These are phyloP conservation scores for Poecilia wingei DNA, from an alignment of 2,797 vertebrate genomes.

Conservation along the genomic window DNA sequence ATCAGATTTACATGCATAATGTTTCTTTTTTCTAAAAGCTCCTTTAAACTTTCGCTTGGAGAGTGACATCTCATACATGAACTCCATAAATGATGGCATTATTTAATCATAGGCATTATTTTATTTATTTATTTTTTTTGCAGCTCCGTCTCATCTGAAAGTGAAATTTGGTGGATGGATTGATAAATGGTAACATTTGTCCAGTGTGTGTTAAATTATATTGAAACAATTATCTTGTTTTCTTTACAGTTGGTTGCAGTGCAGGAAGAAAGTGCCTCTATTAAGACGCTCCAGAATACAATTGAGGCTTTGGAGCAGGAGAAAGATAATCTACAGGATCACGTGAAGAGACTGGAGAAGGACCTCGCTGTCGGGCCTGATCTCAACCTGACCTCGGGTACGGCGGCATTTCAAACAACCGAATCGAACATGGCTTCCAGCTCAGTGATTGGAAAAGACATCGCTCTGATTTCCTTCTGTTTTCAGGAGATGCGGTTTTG, in stretches of 20 bases:
- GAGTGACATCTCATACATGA: not conserved
- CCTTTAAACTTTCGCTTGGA: not conserved
- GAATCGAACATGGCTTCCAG: not conserved
- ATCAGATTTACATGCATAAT: not conserved
- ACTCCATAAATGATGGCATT: not conserved
- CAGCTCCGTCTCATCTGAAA: not conserved
- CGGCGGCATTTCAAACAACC: slow-evolving; percentile 17
- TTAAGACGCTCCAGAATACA: slow-evolving; percentile 84
- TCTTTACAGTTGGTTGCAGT: slow-evolving; percentile 83
- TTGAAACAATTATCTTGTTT: not conserved
- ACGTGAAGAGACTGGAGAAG: slow-evolving; percentile 87
- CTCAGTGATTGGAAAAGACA: not conserved
- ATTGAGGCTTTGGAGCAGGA: slow-evolving; percentile 90
- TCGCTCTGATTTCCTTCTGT: not conserved
- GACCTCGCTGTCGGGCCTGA: slow-evolving; percentile 81
- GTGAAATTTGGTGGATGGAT: not conserved
- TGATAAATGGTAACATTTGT: not conserved
- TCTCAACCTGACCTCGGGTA: slow-evolving; percentile 79
- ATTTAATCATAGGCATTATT: not conserved
- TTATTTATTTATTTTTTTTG: no score
- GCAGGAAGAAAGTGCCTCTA: slow-evolving; percentile 84
- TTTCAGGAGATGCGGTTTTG: slow-evolving; percentile 83
- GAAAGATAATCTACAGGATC: slow-evolving; percentile 87
- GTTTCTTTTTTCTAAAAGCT: not conserved
- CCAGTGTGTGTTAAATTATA: not conserved